phyloP scores from a whole-genome alignment of 2,888 invertebrate genomes.

The Yponomeuta evonymella region DNA sequence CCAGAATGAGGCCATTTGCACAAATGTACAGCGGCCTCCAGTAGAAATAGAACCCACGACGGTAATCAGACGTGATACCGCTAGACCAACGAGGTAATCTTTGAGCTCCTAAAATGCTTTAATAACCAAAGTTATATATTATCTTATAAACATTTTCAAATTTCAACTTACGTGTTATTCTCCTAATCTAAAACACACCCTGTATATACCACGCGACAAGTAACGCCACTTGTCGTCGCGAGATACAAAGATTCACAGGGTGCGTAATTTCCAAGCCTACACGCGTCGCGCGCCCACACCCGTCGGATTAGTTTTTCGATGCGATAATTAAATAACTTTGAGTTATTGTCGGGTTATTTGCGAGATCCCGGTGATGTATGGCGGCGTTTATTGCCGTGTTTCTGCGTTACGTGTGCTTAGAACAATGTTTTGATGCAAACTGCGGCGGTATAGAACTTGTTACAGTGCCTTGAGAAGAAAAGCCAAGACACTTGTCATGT shows the following conservation, averaged over 20 bases:
- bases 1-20: too few relatives aligned
- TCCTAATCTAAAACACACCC: slow-evolving; percentile 26
- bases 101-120: too few relatives aligned
- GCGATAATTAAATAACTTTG: slow-evolving; percentile 75
- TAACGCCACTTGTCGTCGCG: slow-evolving; percentile 48
- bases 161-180: too few relatives aligned
- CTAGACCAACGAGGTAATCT: too few relatives aligned
- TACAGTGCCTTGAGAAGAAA: too few relatives aligned
- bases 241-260: slow-evolving; percentile 31
- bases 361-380: slow-evolving; percentile 57
- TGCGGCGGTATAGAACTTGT: background rate
- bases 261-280: slow-evolving; percentile 62
- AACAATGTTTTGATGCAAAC: slow-evolving; percentile 29
- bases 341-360: slow-evolving; percentile 48
- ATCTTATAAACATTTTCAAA: too few relatives aligned
- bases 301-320: slow-evolving; percentile 74
- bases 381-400: slow-evolving; percentile 65
- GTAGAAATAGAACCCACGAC: too few relatives aligned
- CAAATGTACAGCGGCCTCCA: too few relatives aligned
- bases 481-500: too few relatives aligned
- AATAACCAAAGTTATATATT: too few relatives aligned
- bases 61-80: too few relatives aligned
- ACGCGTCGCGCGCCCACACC: slow-evolving; percentile 29
- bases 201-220: slow-evolving; percentile 42
- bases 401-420: slow-evolving; percentile 20